Evolutionary conservation across 2,888 invertebrate species (phyloP), one percentile per base, ranked within the genome.

Genomic region (Sialis lutaria): DNA sequence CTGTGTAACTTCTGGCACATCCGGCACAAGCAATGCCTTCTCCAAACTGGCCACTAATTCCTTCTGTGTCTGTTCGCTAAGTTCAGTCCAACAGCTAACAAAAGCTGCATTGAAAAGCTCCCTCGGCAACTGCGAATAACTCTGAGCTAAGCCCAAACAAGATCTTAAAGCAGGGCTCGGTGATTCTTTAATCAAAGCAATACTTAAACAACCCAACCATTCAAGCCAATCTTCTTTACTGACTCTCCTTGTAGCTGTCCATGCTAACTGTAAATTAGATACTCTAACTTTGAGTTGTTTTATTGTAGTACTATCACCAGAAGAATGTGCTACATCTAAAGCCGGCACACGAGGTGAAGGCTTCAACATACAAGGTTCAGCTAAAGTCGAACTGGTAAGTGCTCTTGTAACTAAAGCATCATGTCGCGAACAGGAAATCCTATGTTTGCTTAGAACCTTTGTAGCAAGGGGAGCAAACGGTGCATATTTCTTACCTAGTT

Each of bases 151-250:
- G 1, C 87, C 82, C 59, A 89, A 80, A 58, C 97, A 97, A 2
- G 96, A 92, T 52, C 79, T 74, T 30, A 98, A 67, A 0, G 96
- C 93, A 6, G 95, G 92, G 33, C 93, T 93, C 2, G 95, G 92
- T 0, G 95, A 95, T 60, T 95, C 92, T 54, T 93, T 92, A 6
- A 98, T 72, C 33, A 98, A 70, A 45, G 93, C 95, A 52, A 93
- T 88, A 50, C 92, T 91, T 49, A 98, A 72, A 40, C 91, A 75
- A 40, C 90, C 73, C 45, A 97, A 66, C 98, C 97, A 98, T 63
- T 97, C 96, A 42, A 95, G 72, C 98, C 98, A 98, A 65, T 98
- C 98, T 57, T 98, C 97, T 63, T 93, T 93, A 1, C 93, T 93
- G 0, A 95, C 92, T 50, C 92, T 74, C 46, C 91, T 75, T 32